A percentile compares a stretch with the other conserved stretches of the same genome.
These are phyloP conservation scores for Brienomyrus longianalis DNA, from an alignment of 2,113 vertebrate genomes.

Conservation along the genomic window DNA sequence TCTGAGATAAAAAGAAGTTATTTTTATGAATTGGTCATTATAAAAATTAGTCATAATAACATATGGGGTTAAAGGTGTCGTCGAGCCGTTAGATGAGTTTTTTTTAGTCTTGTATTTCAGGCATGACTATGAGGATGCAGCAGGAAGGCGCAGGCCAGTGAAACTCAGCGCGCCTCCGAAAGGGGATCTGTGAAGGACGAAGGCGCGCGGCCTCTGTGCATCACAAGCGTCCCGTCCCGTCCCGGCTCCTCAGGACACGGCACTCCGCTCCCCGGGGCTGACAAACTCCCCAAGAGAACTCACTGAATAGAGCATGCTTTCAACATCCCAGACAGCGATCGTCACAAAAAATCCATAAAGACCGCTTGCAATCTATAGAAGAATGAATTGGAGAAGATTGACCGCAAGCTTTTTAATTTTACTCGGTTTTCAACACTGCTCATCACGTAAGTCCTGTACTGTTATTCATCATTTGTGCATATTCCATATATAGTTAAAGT, in stretches of 20 bases:
- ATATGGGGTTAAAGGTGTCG: not conserved
- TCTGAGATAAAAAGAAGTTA: not conserved
- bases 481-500: not conserved
- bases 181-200: not conserved
- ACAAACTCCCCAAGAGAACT: constrained; percentile 57
- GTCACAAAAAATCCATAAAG: constrained; percentile 42
- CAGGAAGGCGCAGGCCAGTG: not conserved
- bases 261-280: constrained; percentile 53
- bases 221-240: constrained; percentile 46
- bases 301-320: constrained; percentile 49
- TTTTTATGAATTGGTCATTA: not conserved
- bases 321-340: constrained; percentile 41
- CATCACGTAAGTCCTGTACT: constrained; percentile 64
- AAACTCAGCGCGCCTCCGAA: not conserved
- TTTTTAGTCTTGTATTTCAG: not conserved
- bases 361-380: constrained; percentile 39
- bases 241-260: constrained; percentile 50
- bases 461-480: constrained; percentile 31
- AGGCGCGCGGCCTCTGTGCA: not conserved
- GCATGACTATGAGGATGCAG: not conserved
- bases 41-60: not conserved
- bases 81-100: not conserved
- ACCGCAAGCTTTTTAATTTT: constrained; percentile 56
- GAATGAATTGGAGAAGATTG: constrained; percentile 63
- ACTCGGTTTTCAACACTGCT: constrained; percentile 57